Conservation (phyloP, 2,113 vertebrate species). For the Charina bottae region DNA sequence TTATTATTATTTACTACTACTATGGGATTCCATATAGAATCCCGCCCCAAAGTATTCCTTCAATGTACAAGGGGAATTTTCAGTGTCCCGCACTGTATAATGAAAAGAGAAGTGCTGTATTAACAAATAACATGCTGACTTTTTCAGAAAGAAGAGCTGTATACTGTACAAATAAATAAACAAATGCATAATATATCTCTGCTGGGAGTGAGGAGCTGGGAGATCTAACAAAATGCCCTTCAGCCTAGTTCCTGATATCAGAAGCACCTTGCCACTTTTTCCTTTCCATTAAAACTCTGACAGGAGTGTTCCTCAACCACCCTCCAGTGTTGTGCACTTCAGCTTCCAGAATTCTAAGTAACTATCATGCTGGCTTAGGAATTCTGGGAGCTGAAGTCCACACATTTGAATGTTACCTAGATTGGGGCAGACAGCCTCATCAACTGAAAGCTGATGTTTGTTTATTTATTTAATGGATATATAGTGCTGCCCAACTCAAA, state of each 20-base stretch:
- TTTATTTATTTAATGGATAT: not conserved
- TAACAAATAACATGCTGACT: not conserved
- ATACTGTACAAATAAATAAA: not conserved
- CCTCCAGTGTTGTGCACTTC: not conserved
- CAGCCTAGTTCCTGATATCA: not conserved
- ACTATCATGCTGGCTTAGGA: not conserved
- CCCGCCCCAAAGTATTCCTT: not conserved
- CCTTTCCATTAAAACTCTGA: not conserved
- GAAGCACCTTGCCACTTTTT: not conserved
- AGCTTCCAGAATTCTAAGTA: not conserved
- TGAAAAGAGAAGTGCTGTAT: no score
- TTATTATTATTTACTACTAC: not conserved
- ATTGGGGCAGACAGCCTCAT: not conserved
- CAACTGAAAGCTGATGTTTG: not conserved
- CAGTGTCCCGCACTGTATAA: not conserved
- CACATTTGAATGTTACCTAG: not conserved
- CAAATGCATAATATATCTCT: not conserved
- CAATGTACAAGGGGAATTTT: not conserved
- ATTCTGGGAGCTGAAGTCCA: not conserved
- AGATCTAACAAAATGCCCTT: not conserved
- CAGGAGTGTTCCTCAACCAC: not conserved
- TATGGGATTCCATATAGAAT: not conserved
- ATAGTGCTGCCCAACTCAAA: not conserved
- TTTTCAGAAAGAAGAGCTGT: not conserved
- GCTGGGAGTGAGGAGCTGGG: not conserved